A percentile compares a stretch with the other conserved stretches of the same genome.
Conservation (phyloP, 2,797 vertebrate species). For the Forpus xanthops region DNA sequence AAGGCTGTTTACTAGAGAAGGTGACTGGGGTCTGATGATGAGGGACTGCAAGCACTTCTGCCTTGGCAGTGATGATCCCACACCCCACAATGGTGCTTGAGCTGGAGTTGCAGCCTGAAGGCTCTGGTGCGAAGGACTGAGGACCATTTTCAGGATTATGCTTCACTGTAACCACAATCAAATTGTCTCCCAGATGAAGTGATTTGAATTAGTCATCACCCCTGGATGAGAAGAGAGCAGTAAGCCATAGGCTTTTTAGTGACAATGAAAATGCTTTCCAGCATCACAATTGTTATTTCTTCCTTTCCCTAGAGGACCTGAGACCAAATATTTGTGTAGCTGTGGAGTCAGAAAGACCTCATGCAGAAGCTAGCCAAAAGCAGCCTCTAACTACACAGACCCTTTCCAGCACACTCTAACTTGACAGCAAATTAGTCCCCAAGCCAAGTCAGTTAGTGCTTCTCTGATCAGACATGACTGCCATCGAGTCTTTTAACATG, state of each 20-base stretch:
- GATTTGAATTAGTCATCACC: background rate
- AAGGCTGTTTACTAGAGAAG: background rate
- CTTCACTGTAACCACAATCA: background rate
- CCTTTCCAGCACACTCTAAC: background rate
- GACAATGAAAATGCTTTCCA: background rate
- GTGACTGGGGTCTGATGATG: rapidly evolving
- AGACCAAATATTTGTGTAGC: background rate
- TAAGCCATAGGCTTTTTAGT: background rate
- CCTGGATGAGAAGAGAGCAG: background rate
- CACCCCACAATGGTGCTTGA: background rate
- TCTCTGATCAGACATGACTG: background rate
- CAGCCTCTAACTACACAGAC: background rate
- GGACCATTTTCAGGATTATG: background rate
- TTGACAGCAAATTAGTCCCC: background rate
- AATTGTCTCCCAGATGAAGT: background rate
- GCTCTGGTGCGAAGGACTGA: rapidly evolving
- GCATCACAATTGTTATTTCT: background rate
- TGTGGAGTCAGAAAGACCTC: background rate
- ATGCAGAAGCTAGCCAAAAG: background rate
- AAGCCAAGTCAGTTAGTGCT: background rate
- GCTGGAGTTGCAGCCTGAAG: background rate
- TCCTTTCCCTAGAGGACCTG: background rate
- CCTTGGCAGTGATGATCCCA: rapidly evolving
- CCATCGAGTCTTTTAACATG: background rate
- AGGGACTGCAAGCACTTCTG: background rate